These are phyloP conservation scores for Ctenicera cuprea DNA, from an alignment of 2,888 invertebrate genomes.

Conservation along the genomic window DNA sequence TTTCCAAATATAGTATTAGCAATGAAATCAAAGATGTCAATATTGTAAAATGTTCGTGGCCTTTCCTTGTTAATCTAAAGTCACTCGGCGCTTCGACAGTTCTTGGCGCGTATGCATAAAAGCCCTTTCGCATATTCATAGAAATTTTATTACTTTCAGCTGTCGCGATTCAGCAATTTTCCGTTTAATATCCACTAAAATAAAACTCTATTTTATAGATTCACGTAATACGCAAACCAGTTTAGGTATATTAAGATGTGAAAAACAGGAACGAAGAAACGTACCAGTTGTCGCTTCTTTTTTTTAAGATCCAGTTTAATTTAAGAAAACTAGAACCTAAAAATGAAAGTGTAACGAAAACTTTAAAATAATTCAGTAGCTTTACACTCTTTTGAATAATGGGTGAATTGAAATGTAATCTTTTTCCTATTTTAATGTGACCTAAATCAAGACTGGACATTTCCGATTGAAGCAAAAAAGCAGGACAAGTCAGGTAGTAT, in stretches of 20 bases:
- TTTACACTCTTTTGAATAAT: constrained; percentile 39
- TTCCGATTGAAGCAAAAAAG: constrained; percentile 65
- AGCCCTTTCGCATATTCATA: constrained; percentile 46
- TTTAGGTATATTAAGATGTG: constrained; percentile 25
- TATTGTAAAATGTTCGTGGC: no score
- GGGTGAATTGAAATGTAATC: constrained; percentile 65
- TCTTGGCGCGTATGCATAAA: constrained; percentile 31
- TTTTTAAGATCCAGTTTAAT: neutral
- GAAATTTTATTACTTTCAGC: constrained; percentile 44
- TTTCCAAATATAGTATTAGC: no score
- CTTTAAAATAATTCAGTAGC: constrained; percentile 4
- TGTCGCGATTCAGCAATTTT: constrained; percentile 47
- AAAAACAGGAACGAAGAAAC: constrained; percentile 8
- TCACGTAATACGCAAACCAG: constrained; percentile 14
- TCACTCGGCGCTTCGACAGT: neutral
- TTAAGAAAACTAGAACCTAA: neutral
- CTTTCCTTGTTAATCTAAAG: no score
- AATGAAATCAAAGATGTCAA: no score
- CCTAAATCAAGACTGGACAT: constrained; percentile 69
- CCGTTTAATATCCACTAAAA: constrained; percentile 46
- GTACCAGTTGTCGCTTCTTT: neutral
- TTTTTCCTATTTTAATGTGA: constrained; percentile 64
- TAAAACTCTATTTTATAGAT: constrained; percentile 45
- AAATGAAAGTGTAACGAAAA: constrained; percentile 17
- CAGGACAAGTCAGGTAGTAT: constrained; percentile 53